A percentile compares a stretch with the other conserved stretches of the same genome.
These are phyloP conservation scores for Caradrina kadenii DNA, from an alignment of 2,888 invertebrate genomes.

Conservation along the genomic window DNA sequence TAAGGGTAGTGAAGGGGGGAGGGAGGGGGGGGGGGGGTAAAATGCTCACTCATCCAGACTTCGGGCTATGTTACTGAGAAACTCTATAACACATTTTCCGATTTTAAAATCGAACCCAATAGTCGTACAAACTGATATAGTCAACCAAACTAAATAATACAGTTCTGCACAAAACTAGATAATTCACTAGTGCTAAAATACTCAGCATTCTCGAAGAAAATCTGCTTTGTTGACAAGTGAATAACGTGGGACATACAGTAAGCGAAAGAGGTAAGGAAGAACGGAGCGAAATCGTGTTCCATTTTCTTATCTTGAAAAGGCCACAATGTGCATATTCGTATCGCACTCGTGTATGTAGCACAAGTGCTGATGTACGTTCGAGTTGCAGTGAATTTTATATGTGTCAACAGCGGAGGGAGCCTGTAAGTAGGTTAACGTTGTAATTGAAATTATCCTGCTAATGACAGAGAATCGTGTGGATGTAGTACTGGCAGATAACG, in stretches of 20 bases:
- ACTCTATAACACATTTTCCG: background rate
- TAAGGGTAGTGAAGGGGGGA: background rate
- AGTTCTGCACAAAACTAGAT: constrained; percentile 14
- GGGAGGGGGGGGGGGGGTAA: background rate
- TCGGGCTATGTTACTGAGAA: background rate
- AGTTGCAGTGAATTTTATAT: constrained; percentile 54
- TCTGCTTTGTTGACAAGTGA: constrained; percentile 57
- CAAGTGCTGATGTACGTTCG: constrained; percentile 55
- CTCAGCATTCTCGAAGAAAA: constrained; percentile 44
- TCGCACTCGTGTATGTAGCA: constrained; percentile 41
- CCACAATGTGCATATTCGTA: constrained; percentile 62
- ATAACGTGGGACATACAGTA: constrained; percentile 52
- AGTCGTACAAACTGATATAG: background rate
- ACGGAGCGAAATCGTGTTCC: constrained; percentile 61
- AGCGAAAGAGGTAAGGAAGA: constrained; percentile 60
- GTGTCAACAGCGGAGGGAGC: constrained; percentile 34
- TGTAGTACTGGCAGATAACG: background rate
- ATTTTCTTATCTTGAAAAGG: constrained; percentile 66
- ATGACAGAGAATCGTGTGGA: background rate
- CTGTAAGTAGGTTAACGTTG: constrained; percentile 41
- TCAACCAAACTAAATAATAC: constrained; percentile 3
- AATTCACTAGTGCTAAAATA: constrained; percentile 38
- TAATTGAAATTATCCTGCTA: constrained; percentile 30
- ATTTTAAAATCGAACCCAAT: background rate
- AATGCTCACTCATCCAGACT: background rate